These are phyloP conservation scores for Craniophora ligustri DNA, from an alignment of 2,888 invertebrate species.

Conservation along the genomic window DNA sequence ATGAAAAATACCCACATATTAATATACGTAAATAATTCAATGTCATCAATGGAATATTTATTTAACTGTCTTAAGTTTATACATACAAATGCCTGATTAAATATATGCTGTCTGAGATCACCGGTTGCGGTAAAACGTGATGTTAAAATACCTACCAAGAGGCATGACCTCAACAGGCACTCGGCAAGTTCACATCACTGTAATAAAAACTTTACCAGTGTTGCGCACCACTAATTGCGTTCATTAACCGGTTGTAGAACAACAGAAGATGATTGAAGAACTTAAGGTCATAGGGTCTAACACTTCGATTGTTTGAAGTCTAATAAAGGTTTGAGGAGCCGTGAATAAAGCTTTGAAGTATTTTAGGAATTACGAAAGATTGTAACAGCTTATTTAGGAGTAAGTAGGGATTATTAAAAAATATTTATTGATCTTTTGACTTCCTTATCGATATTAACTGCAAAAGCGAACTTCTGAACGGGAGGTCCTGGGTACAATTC, in stretches of 20 bases:
- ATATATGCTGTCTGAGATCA: constrained; percentile 50
- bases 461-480: too few relatives aligned
- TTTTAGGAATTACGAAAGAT: too few relatives aligned
- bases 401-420: too few relatives aligned
- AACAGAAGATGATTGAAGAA: constrained; percentile 12
- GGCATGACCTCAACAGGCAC: constrained; percentile 47
- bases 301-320: too few relatives aligned
- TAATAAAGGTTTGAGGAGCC: too few relatives aligned
- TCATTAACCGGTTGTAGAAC: constrained; percentile 13
- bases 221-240: constrained; percentile 39
- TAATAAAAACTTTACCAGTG: constrained; percentile 38
- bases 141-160: constrained; percentile 44
- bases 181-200: constrained; percentile 40
- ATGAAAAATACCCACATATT: constrained; percentile 13
- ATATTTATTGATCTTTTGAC: too few relatives aligned
- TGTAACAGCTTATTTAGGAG: too few relatives aligned
- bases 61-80: constrained; percentile 3
- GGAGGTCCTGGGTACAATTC: too few relatives aligned
- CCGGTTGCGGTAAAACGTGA: constrained; percentile 42
- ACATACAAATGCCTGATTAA: constrained; percentile 37
- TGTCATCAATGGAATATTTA: constrained; percentile 22
- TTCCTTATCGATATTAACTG: too few relatives aligned
- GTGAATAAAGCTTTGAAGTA: too few relatives aligned
- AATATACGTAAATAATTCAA: neutral
- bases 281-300: neutral